Conservation (phyloP, 2,888 invertebrate species). For the Microchrysa polita region DNA sequence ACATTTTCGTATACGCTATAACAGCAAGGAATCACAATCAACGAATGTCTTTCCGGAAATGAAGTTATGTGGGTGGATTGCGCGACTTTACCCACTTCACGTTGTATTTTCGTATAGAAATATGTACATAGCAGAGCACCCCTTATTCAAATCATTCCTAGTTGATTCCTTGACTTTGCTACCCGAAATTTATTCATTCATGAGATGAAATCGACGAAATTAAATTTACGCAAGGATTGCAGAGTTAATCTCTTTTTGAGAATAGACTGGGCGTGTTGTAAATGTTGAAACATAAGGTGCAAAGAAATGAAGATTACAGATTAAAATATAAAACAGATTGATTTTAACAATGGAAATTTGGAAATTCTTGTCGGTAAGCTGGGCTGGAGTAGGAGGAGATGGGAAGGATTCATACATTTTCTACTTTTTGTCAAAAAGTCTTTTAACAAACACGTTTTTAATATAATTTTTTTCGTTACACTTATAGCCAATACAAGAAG, state of each 20-base stretch:
- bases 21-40: constrained; percentile 35
- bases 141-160: neutral
- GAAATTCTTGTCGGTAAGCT: no score
- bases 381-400: no score
- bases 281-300: neutral
- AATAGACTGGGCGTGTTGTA: neutral
- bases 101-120: no score
- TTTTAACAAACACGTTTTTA: no score
- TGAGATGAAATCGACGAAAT: constrained; percentile 14
- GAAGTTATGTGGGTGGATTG: constrained; percentile 50
- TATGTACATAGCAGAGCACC: neutral
- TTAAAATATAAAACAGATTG: neutral
- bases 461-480: no score
- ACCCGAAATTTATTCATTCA: constrained; percentile 15
- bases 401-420: no score
- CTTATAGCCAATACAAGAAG: no score
- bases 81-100: constrained; percentile 40
- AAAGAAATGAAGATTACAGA: neutral
- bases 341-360: neutral
- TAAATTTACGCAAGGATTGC: constrained; percentile 45
- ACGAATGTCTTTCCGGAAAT: constrained; percentile 49
- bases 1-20: neutral
- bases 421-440: no score
- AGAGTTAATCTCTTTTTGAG: neutral
- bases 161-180: neutral